A percentile compares a stretch with the other conserved stretches of the same genome.
phyloP scores from a whole-genome alignment of 2,113 vertebrate genomes.

The Apodemus speciosus region DNA sequence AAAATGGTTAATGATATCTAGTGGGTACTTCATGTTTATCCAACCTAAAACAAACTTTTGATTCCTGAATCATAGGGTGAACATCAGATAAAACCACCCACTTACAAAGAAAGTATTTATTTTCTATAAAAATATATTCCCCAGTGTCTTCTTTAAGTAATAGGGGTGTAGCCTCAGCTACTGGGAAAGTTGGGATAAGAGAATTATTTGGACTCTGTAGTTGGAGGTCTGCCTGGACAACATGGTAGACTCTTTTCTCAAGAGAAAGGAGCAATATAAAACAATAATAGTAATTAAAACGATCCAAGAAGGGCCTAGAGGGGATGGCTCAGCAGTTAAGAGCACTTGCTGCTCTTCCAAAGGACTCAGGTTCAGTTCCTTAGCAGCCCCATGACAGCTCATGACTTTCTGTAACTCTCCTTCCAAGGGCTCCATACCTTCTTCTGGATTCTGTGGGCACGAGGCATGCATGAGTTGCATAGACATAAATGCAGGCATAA shows the following conservation, averaged over 20 bases:
- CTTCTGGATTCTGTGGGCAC: background rate
- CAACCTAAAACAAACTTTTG: slow-evolving; percentile 36
- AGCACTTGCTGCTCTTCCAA: background rate
- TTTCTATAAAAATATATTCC: background rate
- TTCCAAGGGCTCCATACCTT: background rate
- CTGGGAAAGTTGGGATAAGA: background rate
- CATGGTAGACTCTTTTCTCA: background rate
- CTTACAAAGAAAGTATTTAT: slow-evolving; percentile 35
- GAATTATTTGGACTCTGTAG: background rate
- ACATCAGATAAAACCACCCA: background rate
- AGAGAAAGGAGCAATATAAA: background rate
- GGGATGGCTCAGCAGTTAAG: background rate
- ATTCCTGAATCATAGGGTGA: background rate
- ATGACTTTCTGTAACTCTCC: background rate
- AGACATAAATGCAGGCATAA: background rate
- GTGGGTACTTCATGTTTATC: background rate
- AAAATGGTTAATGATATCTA: background rate
- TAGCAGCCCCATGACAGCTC: background rate
- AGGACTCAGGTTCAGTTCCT: background rate
- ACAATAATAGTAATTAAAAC: slow-evolving; percentile 34
- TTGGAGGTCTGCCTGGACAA: background rate
- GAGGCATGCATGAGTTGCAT: background rate
- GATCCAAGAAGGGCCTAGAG: background rate
- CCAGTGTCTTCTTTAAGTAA: slow-evolving; percentile 30
- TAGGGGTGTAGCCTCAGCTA: background rate